Conservation (phyloP, 1,140 invertebrate species). For the Pantala flavescens region DNA sequence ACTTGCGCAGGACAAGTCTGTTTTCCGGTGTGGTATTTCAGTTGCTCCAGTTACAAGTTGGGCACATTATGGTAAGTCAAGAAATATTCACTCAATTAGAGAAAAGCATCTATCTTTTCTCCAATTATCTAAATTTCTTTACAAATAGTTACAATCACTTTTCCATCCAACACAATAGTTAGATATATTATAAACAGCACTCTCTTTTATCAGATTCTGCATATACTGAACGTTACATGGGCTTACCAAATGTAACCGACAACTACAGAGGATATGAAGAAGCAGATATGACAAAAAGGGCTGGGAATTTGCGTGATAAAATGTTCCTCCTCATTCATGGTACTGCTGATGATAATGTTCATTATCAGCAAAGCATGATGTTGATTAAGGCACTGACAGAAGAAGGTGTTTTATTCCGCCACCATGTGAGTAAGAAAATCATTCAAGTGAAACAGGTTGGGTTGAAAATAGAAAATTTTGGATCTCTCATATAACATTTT, state of each 20-base stretch:
- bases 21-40: constrained; percentile 68
- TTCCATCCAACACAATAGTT: too few relatives aligned
- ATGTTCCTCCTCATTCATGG: constrained; percentile 62
- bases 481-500: too few relatives aligned
- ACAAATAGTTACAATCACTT: too few relatives aligned
- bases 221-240: constrained; percentile 76
- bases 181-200: too few relatives aligned
- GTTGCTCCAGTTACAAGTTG: constrained; percentile 74
- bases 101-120: background rate
- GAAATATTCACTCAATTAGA: background rate
- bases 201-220: constrained; percentile 56
- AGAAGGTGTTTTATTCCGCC: constrained; percentile 61
- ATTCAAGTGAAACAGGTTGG: too few relatives aligned
- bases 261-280: constrained; percentile 60
- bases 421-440: constrained; percentile 52
- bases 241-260: constrained; percentile 46
- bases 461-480: too few relatives aligned
- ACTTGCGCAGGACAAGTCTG: constrained; percentile 53
- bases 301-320: constrained; percentile 48
- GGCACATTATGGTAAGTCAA: constrained; percentile 60
- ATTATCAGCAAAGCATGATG: constrained; percentile 72
- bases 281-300: constrained; percentile 58
- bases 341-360: constrained; percentile 68
- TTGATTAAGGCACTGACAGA: constrained; percentile 63
- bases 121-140: too few relatives aligned